Base-by-base conservation (phyloP, 2,797 vertebrate species). In the Aeoliscus strigatus region DNA sequence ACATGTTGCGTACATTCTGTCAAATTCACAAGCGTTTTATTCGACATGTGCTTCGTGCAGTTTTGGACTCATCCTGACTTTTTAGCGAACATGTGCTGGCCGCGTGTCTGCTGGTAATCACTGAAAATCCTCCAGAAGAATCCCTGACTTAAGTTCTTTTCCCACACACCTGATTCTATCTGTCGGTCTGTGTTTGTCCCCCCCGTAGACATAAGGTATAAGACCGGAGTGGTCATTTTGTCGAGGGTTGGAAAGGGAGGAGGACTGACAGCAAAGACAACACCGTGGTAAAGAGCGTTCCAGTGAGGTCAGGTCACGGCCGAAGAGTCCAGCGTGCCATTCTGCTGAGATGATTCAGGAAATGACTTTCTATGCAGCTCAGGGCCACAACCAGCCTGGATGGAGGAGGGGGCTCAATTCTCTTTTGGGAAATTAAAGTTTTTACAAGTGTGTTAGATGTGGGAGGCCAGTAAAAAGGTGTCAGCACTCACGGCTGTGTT, bases 51-150 rank as follows among this genome's bases (percentile, higher is more conserved):
- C 21, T 47, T 28, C 18, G 24, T 21, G 55, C 39, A 30, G 33
- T 37, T 56, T 51, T 13, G 15, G 14, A 43, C 38, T 26, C 6
- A 1, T 9, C 23, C 25, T 35, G 24, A 46, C 47, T 30, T 3
- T 32, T 4, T 17, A 28, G 29, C 31, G 40, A 59, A 69, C 60
- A 77, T 58, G 51, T 79, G 65, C 40, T 14, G 17, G 38, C 55
- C 42, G 2, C 31, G 48, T 70, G 65, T 47, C 14, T 30, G 37
- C 26, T 36, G 55, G 52, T 46, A 44, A 52, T 49, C n/a, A n/a
- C 29, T 16, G 23, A 59, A 11, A 15, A 9, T 3, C 27, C 37
- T 49, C 60, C 25, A 39, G 18, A 58, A 38, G 16, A 55, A 38
- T 47, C 44, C 4, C 34, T 44, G 46, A 59, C 34, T 60, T 38